Evolutionary conservation across 2,888 invertebrate species (phyloP).

Genomic region (Glyphotaelius pellucidus): DNA sequence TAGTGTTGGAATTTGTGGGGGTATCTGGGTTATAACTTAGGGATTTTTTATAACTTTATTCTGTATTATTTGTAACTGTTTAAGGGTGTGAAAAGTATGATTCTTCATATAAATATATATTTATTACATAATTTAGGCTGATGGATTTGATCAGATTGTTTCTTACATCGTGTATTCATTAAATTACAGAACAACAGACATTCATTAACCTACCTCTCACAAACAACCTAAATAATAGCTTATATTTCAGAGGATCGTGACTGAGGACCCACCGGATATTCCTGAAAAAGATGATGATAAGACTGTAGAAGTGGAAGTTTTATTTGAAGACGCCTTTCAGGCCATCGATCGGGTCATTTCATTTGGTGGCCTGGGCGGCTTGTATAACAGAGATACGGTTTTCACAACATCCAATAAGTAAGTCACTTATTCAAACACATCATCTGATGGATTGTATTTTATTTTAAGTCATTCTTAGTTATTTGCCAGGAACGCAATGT

Average conservation of each 20-base stretch:
- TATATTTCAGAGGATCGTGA: neutral
- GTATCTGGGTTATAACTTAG: too few relatives aligned
- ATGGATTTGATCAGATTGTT: too few relatives aligned
- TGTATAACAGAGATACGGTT: neutral
- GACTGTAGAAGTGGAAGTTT: neutral
- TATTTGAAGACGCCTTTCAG: conserved; percentile 51
- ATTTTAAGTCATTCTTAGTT: neutral
- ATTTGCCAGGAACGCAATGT: neutral
- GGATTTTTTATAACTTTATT: too few relatives aligned
- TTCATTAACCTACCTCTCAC: too few relatives aligned
- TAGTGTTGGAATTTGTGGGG: too few relatives aligned
- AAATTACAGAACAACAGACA: too few relatives aligned
- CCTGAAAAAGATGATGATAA: neutral
- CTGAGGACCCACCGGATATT: neutral
- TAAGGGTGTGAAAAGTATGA: too few relatives aligned
- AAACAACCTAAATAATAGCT: too few relatives aligned
- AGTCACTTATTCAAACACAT: neutral
- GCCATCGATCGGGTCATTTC: conserved; percentile 32
- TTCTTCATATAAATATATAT: too few relatives aligned
- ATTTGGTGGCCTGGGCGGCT: neutral
- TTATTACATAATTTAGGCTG: too few relatives aligned
- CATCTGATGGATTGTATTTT: neutral
- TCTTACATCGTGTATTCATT: too few relatives aligned
- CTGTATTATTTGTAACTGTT: too few relatives aligned
- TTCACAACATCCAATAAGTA: neutral